Evolutionary conservation across 2,888 invertebrate species (phyloP).

Genomic region (Cecidostiba fungosa): DNA sequence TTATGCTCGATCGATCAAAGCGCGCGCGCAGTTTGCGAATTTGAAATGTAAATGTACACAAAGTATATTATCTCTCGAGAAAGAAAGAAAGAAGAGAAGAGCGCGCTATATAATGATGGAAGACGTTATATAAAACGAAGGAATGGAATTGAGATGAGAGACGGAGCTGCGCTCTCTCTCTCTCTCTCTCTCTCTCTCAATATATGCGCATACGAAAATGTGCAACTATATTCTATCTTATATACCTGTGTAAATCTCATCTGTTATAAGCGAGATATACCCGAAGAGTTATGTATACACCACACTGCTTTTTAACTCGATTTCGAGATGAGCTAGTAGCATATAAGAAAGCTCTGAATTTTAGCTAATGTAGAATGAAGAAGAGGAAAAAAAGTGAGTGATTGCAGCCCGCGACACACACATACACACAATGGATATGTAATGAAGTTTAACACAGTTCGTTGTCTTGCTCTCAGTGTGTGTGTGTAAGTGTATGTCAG

Average conservation of each 20-base stretch:
- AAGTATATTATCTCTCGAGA: conserved; percentile 67
- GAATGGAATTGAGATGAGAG: conserved; percentile 51
- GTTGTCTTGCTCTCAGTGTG: conserved; percentile 42
- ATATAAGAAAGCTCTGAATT: conserved; percentile 9
- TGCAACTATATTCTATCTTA: not conserved
- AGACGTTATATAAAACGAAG: conserved; percentile 74
- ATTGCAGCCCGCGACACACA: conserved; percentile 40
- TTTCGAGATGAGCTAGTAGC: too few species aligned
- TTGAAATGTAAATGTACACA: conserved; percentile 74
- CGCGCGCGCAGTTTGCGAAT: conserved; percentile 64
- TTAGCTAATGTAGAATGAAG: not conserved
- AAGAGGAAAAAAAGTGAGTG: not conserved
- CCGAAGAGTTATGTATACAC: too few species aligned
- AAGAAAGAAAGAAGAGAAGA: conserved; percentile 41
- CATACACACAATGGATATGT: conserved; percentile 20
- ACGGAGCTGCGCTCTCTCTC: not conserved
- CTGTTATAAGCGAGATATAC: not conserved
- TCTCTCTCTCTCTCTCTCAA: not conserved
- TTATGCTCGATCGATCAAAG: conserved; percentile 68
- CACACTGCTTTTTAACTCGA: not conserved
- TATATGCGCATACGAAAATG: not conserved
- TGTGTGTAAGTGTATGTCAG: not conserved
- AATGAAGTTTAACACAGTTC: conserved; percentile 57
- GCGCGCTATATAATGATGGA: conserved; percentile 70
- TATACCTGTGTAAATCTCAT: too few species aligned